phyloP scores from a whole-genome alignment of 1,140 invertebrate genomes.

The Drosophila mojavensis region DNA sequence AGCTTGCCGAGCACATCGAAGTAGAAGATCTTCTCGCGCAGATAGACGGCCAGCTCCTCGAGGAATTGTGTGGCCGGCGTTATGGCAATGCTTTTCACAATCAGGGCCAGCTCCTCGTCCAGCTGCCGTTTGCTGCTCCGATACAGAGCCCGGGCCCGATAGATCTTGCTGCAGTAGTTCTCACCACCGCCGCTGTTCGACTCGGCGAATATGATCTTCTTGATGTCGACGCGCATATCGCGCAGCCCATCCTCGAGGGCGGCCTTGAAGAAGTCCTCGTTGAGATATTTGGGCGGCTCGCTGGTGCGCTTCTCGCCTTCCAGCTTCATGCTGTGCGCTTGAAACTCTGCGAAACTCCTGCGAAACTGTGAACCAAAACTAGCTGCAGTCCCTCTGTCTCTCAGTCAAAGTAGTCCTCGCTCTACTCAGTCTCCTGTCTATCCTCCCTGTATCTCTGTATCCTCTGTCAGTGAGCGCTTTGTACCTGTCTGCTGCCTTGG shows the following conservation, averaged over 20 bases:
- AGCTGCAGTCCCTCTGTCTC: not conserved
- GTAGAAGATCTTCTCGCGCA: constrained; percentile 80
- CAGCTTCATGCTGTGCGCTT: constrained; percentile 58
- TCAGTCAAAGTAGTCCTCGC: no score
- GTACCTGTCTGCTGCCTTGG: constrained; percentile 11
- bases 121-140: constrained; percentile 70
- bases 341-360: not conserved
- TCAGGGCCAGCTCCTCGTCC: constrained; percentile 75
- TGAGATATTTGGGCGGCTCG: constrained; percentile 70
- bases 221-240: constrained; percentile 74
- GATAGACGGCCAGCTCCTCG: constrained; percentile 73
- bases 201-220: constrained; percentile 74
- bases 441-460: not conserved
- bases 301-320: constrained; percentile 39
- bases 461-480: constrained; percentile 10
- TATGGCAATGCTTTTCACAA: constrained; percentile 78
- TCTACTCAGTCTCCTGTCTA: not conserved
- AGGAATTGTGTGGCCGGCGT: constrained; percentile 82
- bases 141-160: constrained; percentile 67
- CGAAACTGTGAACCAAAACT: not conserved
- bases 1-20: constrained; percentile 78
- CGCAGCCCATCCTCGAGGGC: constrained; percentile 74
- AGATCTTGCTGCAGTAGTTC: constrained; percentile 83
- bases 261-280: constrained; percentile 76
- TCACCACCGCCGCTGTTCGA: constrained; percentile 71